phyloP scores from a whole-genome alignment of 2,888 invertebrate species.

The Trissolcus brochymenae region DNA sequence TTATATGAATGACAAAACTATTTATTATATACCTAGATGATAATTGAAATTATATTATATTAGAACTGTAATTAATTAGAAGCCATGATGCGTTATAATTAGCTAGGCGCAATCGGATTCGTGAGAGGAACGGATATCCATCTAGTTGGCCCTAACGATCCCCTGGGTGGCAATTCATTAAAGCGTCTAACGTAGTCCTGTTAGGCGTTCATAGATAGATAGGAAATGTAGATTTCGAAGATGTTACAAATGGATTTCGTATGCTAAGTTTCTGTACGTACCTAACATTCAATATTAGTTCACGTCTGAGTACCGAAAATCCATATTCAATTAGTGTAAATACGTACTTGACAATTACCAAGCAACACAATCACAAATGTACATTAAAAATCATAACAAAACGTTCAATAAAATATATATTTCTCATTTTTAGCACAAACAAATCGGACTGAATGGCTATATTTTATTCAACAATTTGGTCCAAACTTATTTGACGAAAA shows the following conservation, averaged over 20 bases:
- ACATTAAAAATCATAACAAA: no score
- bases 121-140: constrained; percentile 66
- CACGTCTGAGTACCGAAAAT: constrained; percentile 8
- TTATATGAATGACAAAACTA: neutral
- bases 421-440: no score
- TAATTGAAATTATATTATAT: constrained; percentile 28
- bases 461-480: no score
- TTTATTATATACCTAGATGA: neutral
- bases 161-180: constrained; percentile 73
- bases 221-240: constrained; percentile 61
- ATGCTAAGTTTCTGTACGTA: constrained; percentile 52
- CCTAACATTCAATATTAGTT: constrained; percentile 22
- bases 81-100: constrained; percentile 69
- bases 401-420: no score
- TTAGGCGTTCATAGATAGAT: constrained; percentile 58
- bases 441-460: no score
- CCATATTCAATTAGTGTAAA: neutral
- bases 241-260: constrained; percentile 63
- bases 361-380: no score
- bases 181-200: constrained; percentile 57
- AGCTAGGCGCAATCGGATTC: constrained; percentile 69
- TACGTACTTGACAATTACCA: neutral
- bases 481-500: no score
- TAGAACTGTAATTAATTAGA: constrained; percentile 67
- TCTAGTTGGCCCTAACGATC: constrained; percentile 70